Conservation (phyloP, 1,140 invertebrate genomes). For the Orius insidiosus region DNA sequence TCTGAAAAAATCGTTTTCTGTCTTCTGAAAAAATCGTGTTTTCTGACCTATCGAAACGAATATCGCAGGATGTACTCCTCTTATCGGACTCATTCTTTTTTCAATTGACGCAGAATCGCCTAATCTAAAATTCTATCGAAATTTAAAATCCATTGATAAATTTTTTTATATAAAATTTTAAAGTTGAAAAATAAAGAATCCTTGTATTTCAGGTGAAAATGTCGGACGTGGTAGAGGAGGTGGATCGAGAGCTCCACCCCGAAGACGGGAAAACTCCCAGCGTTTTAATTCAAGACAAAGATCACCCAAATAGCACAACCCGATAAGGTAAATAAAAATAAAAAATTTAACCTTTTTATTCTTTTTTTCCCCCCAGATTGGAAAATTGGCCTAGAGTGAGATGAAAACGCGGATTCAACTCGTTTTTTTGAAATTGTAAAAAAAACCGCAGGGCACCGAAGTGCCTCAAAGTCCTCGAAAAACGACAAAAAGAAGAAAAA, state of each 20-base stretch:
- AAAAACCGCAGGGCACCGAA: conserved; percentile 2
- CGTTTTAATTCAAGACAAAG: conserved; percentile 15
- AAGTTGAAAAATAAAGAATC: too few species aligned
- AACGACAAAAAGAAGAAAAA: background rate
- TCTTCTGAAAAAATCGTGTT: too few species aligned
- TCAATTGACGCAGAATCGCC: too few species aligned
- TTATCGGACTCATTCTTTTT: too few species aligned
- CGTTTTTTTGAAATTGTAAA: background rate
- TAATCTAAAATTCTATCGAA: too few species aligned
- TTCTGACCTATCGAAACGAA: too few species aligned
- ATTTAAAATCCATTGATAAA: too few species aligned
- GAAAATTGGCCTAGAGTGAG: conserved; percentile 16
- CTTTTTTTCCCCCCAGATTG: conserved; percentile 9
- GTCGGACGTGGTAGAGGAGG: conserved; percentile 8
- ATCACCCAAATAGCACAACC: conserved; percentile 19
- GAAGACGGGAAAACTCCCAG: conserved; percentile 15
- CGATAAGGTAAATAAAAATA: conserved; percentile 12
- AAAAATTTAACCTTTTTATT: background rate
- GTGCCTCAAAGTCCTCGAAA: conserved; percentile 1
- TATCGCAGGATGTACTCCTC: too few species aligned
- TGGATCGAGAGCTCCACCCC: conserved; percentile 9
- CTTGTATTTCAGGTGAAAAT: conserved; percentile 4
- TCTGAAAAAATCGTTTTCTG: too few species aligned
- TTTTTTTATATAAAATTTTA: too few species aligned
- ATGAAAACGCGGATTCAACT: conserved; percentile 1